phyloP scores from a whole-genome alignment of 2,113 vertebrate species.

The Peromyscus maniculatus region DNA sequence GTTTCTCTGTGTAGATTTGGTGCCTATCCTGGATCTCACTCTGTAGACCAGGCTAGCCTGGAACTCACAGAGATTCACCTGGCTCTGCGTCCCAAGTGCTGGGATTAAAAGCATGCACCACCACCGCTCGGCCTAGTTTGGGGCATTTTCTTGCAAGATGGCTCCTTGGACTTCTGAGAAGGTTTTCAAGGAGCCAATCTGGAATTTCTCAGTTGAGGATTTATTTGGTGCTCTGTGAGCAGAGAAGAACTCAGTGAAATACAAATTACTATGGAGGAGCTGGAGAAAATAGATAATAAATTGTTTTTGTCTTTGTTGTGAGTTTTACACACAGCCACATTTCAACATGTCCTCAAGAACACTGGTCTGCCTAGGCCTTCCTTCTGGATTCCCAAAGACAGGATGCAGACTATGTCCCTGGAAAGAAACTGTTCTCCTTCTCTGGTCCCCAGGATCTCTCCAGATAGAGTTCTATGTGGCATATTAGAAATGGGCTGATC shows the following conservation, averaged over 20 bases:
- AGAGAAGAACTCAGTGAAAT: slow-evolving; percentile 30
- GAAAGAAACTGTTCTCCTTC: background rate
- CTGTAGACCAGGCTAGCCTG: too few species aligned
- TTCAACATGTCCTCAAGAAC: slow-evolving; percentile 35
- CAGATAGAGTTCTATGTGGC: background rate
- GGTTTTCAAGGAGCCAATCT: background rate
- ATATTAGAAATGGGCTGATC: background rate
- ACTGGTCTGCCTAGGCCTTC: background rate
- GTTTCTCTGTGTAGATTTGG: too few species aligned
- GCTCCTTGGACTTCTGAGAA: background rate
- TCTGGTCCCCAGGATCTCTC: background rate
- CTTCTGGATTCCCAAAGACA: background rate
- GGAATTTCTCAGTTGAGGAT: background rate
- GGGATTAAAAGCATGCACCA: too few species aligned
- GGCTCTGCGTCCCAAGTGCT: too few species aligned
- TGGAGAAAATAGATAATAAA: background rate
- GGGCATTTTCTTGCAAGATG: background rate
- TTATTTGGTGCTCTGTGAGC: slow-evolving; percentile 27
- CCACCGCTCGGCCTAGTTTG: too few species aligned
- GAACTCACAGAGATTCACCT: too few species aligned
- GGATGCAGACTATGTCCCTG: background rate
- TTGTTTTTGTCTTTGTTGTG: slow-evolving; percentile 45
- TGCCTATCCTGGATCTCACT: too few species aligned
- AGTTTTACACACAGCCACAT: background rate
- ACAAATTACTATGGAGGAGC: slow-evolving; percentile 37